Percentiles rank a stretch among this genome's conserved stretches.
These are phyloP conservation scores for Aproaerema taeniolella DNA, from an alignment of 2,888 invertebrate genomes.

Conservation along the genomic window DNA sequence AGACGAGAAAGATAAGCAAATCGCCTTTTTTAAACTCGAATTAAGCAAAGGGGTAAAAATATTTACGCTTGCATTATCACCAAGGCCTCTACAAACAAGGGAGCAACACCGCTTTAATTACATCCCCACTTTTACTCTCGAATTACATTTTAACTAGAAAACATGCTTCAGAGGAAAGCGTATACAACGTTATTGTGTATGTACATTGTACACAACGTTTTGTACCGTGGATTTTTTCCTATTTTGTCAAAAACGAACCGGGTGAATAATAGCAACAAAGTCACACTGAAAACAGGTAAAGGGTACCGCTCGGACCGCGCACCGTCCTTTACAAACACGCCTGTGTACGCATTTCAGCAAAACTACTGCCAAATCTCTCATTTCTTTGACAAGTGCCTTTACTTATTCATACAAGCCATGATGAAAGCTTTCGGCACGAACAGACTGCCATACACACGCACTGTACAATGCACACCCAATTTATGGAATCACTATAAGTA, in stretches of 20 bases:
- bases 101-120: conserved; percentile 45
- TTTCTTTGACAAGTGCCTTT: conserved; percentile 45
- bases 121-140: conserved; percentile 31
- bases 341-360: conserved; percentile 40
- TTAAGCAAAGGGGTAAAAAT: conserved; percentile 38
- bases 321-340: conserved; percentile 36
- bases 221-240: conserved; percentile 23
- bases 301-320: conserved; percentile 1
- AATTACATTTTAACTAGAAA: conserved; percentile 42
- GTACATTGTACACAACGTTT: not conserved
- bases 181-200: not conserved
- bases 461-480: conserved; percentile 21
- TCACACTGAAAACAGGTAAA: conserved; percentile 10
- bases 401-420: conserved; percentile 49
- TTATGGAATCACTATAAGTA: conserved; percentile 19
- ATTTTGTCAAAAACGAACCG: conserved; percentile 27
- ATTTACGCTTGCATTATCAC: conserved; percentile 45
- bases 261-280: conserved; percentile 32
- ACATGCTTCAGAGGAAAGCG: conserved; percentile 21
- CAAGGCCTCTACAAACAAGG: conserved; percentile 49
- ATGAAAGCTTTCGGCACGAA: conserved; percentile 23
- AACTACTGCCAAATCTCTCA: conserved; percentile 43
- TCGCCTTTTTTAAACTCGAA: conserved; percentile 24
- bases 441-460: conserved; percentile 20
- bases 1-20: conserved; percentile 17